Percentiles rank a stretch among this genome's conserved stretches.
Conservation (phyloP, 2,797 vertebrate species). For the Periparus ater region DNA sequence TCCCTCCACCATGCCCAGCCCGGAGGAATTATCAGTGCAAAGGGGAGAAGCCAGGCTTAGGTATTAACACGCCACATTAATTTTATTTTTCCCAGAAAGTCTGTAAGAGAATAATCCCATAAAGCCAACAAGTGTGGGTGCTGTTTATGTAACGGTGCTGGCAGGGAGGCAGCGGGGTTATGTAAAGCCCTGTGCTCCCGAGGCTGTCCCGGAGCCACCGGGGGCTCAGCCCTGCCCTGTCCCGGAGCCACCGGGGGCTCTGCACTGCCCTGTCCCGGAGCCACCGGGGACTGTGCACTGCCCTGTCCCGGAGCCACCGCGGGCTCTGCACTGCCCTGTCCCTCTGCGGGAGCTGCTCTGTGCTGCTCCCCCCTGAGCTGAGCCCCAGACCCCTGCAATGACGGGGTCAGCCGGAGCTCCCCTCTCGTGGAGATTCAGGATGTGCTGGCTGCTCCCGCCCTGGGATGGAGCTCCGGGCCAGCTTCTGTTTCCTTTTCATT, state of each 20-base stretch:
- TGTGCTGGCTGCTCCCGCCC: not conserved
- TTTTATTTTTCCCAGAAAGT: constrained; percentile 22
- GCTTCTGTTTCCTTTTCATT: not conserved
- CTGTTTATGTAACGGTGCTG: not conserved
- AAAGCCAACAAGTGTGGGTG: not conserved
- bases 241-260: accelerated
- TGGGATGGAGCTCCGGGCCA: accelerated
- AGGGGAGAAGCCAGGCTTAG: not conserved
- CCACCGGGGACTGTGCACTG: too few species aligned
- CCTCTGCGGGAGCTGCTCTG: not conserved
- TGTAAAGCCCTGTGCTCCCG: not conserved
- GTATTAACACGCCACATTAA: not conserved
- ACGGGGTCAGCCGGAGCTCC: accelerated
- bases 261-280: not conserved
- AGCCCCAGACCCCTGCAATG: not conserved
- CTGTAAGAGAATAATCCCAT: constrained; percentile 9
- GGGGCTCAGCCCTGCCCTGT: not conserved
- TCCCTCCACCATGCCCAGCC: accelerated
- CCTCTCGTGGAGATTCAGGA: accelerated
- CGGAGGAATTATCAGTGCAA: accelerated
- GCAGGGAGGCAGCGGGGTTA: not conserved
- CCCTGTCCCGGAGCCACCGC: accelerated
- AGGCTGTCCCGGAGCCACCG: accelerated
- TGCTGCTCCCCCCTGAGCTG: not conserved
- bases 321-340: not conserved